A percentile compares a stretch with the other conserved stretches of the same genome.
These are phyloP conservation scores for Graphium colonna DNA, from an alignment of 2,888 invertebrate genomes.

Conservation along the genomic window DNA sequence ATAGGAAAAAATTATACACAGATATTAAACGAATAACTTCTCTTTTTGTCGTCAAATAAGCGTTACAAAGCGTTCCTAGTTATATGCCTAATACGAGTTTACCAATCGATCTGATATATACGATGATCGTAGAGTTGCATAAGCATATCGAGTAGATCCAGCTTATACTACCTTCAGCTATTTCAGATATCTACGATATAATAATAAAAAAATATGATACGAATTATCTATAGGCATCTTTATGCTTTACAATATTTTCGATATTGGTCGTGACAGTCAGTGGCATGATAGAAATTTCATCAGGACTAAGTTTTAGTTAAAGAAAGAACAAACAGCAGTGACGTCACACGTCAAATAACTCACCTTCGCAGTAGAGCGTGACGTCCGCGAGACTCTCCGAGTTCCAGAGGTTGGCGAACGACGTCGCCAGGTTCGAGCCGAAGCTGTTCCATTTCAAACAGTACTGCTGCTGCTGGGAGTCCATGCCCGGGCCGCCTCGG, in stretches of 20 bases:
- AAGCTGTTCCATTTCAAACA: slow-evolving; percentile 98
- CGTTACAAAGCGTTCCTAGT: too few species aligned
- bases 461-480: slow-evolving; percentile 96
- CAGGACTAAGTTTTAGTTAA: not conserved
- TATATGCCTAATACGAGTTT: too few species aligned
- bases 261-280: not conserved
- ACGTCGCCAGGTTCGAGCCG: slow-evolving; percentile 94
- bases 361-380: slow-evolving; percentile 95
- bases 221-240: too few species aligned
- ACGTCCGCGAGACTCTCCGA: slow-evolving; percentile 96
- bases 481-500: slow-evolving; percentile 90
- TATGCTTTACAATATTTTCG: not conserved
- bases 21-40: too few species aligned
- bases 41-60: too few species aligned
- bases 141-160: too few species aligned
- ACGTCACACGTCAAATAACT: slow-evolving; percentile 49
- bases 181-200: too few species aligned
- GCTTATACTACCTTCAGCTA: too few species aligned
- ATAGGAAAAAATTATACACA: too few species aligned
- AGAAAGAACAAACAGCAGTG: not conserved
- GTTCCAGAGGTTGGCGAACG: slow-evolving; percentile 95
- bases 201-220: too few species aligned
- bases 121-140: too few species aligned
- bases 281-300: not conserved
- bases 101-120: too few species aligned